Evolutionary conservation across 2,113 vertebrate species (phyloP).

Genomic region (Aphyosemion australe): DNA sequence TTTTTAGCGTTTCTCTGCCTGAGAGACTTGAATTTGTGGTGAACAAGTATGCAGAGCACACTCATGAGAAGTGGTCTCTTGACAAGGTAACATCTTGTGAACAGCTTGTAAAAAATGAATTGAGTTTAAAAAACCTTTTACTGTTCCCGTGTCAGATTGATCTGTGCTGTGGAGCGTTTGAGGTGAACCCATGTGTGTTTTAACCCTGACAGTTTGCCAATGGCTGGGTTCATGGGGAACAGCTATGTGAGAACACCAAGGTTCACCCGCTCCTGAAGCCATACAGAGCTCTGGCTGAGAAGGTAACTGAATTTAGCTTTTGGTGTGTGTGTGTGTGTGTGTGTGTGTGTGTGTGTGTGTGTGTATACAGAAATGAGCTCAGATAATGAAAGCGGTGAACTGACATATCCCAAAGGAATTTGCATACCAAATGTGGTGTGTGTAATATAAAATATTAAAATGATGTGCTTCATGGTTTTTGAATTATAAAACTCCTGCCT

Average conservation of each 20-base stretch:
- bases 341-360: neutral
- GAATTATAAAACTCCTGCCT: conserved; percentile 4
- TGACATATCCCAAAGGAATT: conserved; percentile 27
- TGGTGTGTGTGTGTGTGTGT: neutral
- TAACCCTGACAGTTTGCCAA: conserved; percentile 85
- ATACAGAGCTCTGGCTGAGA: conserved; percentile 92
- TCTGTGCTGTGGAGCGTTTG: neutral
- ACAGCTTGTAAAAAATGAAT: no score
- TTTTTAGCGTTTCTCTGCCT: conserved; percentile 84
- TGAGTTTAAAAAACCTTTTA: neutral
- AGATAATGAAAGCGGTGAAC: conserved; percentile 8
- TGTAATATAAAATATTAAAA: conserved; percentile 46
- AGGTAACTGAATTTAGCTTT: conserved; percentile 76
- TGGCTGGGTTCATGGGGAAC: conserved; percentile 95
- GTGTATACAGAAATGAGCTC: neutral
- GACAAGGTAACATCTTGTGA: conserved; percentile 83
- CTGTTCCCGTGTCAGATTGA: conserved; percentile 12
- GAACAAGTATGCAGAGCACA: conserved; percentile 94
- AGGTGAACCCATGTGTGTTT: conserved; percentile 16
- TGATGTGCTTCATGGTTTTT: conserved; percentile 1
- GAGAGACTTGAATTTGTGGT: conserved; percentile 91
- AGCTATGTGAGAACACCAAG: conserved; percentile 89
- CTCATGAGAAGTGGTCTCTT: conserved; percentile 96
- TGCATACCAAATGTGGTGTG: conserved; percentile 28
- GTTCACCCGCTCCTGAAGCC: conserved; percentile 95